Conservation (phyloP, 2,797 vertebrate genomes). For the Pyrocephalus nanus region DNA sequence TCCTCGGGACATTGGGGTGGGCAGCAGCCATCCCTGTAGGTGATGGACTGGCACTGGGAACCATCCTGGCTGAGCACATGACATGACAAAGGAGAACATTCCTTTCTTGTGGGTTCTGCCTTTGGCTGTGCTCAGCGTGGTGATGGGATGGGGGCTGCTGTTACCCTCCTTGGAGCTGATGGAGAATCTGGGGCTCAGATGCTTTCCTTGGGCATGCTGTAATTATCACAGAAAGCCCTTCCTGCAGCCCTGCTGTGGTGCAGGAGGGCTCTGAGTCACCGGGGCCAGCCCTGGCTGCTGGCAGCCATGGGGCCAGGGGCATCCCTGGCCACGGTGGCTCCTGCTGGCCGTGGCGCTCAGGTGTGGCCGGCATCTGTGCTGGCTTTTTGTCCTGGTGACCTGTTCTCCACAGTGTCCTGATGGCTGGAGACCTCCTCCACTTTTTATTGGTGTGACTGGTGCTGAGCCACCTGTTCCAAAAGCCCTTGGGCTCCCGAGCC, state of each 20-base stretch:
- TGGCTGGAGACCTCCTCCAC: background rate
- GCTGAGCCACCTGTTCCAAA: background rate
- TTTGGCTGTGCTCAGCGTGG: rapidly evolving
- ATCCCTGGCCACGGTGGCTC: background rate
- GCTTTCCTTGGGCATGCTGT: background rate
- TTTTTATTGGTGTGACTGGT: background rate
- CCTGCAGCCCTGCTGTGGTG: background rate
- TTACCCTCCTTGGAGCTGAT: background rate
- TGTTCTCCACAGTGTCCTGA: background rate
- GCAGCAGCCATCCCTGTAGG: background rate
- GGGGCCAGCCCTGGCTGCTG: background rate
- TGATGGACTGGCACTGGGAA: background rate
- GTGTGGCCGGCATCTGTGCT: background rate
- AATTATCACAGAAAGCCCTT: background rate
- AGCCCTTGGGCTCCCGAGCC: background rate
- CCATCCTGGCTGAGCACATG: rapidly evolving
- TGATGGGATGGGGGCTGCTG: rapidly evolving
- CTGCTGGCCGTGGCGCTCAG: rapidly evolving
- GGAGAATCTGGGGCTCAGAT: background rate
- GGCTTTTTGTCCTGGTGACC: background rate
- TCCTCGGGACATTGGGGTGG: rapidly evolving
- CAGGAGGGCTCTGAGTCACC: background rate
- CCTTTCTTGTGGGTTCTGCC: background rate
- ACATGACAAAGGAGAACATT: background rate
- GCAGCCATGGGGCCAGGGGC: too few species aligned